Evolutionary conservation across 2,888 invertebrate genomes (phyloP).

Genomic region (Omphaloscelis lunosa): DNA sequence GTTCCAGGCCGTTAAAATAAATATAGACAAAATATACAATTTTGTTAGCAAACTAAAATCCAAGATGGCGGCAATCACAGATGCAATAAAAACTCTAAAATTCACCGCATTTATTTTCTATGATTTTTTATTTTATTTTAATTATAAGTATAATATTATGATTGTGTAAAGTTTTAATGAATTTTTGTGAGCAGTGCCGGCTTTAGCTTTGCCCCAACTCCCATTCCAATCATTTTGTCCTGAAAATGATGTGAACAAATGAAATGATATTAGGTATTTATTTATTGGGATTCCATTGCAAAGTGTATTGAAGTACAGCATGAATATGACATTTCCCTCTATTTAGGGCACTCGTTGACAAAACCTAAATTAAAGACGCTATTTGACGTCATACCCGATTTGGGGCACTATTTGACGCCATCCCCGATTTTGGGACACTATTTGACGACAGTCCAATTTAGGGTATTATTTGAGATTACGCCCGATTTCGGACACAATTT

Average conservation of each 20-base stretch:
- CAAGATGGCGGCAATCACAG: constrained; percentile 67
- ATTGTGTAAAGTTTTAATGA: constrained; percentile 61
- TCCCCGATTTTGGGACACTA: too few species aligned
- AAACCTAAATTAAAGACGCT: neutral
- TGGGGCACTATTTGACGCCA: neutral
- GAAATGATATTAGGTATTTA: constrained; percentile 8
- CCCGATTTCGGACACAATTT: neutral
- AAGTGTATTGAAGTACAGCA: neutral
- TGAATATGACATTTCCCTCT: neutral
- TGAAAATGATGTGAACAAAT: constrained; percentile 25
- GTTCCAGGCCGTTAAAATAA: neutral
- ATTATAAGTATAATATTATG: constrained; percentile 57
- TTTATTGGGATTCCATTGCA: constrained; percentile 8
- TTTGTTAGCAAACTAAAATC: constrained; percentile 43
- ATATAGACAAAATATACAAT: constrained; percentile 39
- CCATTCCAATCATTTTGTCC: too few species aligned
- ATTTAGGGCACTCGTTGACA: neutral
- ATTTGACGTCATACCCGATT: neutral
- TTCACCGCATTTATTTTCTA: constrained; percentile 68
- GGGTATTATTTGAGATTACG: too few species aligned
- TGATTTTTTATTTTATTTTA: constrained; percentile 55
- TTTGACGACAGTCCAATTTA: too few species aligned
- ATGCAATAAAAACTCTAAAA: constrained; percentile 62
- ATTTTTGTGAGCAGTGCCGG: constrained; percentile 61
- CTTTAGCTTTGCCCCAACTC: constrained; percentile 44